Evolutionary conservation across 2,113 vertebrate genomes (phyloP), one percentile per base, ranked within the genome.

Genomic region (Amazona guildingii): DNA sequence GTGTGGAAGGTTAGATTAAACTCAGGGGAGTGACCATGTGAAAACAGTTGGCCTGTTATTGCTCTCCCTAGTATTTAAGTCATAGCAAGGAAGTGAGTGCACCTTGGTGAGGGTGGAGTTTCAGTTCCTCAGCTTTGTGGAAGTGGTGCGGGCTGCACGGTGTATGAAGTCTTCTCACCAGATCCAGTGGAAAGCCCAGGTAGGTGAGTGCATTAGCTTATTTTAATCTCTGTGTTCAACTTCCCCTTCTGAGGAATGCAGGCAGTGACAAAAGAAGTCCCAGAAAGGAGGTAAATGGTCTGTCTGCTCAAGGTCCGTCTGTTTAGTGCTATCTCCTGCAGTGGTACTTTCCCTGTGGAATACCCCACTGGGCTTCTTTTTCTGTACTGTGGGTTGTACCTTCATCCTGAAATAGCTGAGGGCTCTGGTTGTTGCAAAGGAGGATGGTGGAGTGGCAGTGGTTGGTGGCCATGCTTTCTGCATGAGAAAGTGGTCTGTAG

Each of bases 51-150:
- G 68, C 46, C 25, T n/a, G 31, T 44, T n/a, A 5, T 21, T 72
- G 24, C 48, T 85, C 66, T 86, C 44, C 24, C 49, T 31, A 29
- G 69, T 39, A 44, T 86, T 70, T 72, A 69, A 63, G 33, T 55
- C 63, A 17, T 1, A 17, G 59, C 21, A 29, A 57, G 49, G 83
- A 67, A 49, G 5, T 0, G 4, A 64, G 6, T 0, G 0, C 1
- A 35, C 4, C 2, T 5, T 23, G 5, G 59, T 64, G 23, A 54
- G 33, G 28, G 25, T 7, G 46, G 63, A 17, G 13, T 69, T 86
- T 88, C 2, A 9, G 61, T 74, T 85, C 13, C 0, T 78, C 7
- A 13, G 51, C 10, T 91, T 83, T 77, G 28, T 3, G 57, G 8
- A 48, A 29, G 39, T 10, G 44, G 7, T n/a, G 66, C 6, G 5